These are phyloP conservation scores for Diadema setosum DNA, from an alignment of 35 echinoderm and acorn worm species.

Conservation along the genomic window DNA sequence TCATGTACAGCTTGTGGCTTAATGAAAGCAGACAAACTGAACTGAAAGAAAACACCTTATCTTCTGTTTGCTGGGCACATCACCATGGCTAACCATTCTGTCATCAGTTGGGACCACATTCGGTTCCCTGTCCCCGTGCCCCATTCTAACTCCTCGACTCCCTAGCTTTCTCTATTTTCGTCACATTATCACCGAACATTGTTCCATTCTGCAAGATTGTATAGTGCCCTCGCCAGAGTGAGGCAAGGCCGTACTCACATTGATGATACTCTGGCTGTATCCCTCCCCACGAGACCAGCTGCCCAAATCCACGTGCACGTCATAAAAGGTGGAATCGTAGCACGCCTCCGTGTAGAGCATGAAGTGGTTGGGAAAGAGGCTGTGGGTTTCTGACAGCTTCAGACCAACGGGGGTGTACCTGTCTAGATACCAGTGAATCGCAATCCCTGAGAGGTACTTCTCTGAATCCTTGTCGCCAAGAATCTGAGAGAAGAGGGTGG, in stretches of 20 bases:
- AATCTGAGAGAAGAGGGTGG: neutral
- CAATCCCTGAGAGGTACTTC: slow-evolving; percentile 31
- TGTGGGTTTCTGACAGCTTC: slow-evolving; percentile 13
- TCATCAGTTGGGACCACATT: too few relatives aligned
- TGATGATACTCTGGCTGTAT: slow-evolving; percentile 58
- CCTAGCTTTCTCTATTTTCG: too few relatives aligned
- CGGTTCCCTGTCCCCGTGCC: too few relatives aligned
- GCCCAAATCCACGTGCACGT: slow-evolving; percentile 15
- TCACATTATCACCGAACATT: too few relatives aligned
- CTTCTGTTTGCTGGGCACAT: too few relatives aligned
- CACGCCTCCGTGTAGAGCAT: slow-evolving; percentile 50
- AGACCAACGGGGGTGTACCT: neutral
- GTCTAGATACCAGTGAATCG: slow-evolving; percentile 49
- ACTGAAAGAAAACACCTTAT: too few relatives aligned
- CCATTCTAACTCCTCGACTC: too few relatives aligned
- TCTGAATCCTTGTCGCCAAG: slow-evolving; percentile 30
- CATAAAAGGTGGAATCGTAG: neutral
- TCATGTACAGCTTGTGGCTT: too few relatives aligned
- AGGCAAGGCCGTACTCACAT: slow-evolving; percentile 2
- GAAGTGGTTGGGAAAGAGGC: slow-evolving; percentile 26
- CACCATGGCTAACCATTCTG: too few relatives aligned
- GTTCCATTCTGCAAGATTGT: too few relatives aligned
- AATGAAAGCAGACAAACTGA: too few relatives aligned
- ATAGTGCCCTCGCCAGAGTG: too few relatives aligned
- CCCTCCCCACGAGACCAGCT: slow-evolving; percentile 54